Evolutionary conservation across 2,888 invertebrate genomes (phyloP).

Genomic region (Beris morrisii): DNA sequence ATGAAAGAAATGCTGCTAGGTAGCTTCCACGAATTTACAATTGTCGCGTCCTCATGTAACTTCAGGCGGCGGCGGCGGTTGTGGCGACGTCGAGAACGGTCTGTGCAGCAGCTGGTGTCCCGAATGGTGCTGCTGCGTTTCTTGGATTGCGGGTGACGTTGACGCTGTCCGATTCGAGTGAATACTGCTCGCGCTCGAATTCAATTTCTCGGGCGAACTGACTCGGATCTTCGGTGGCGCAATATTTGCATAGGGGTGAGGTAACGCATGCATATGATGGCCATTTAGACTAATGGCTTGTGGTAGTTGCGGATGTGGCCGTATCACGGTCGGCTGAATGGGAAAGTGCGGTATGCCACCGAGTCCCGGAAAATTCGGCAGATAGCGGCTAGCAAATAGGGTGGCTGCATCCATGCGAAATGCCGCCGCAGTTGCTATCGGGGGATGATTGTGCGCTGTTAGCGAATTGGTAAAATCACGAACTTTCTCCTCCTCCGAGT

Average conservation of each 20-base stretch:
- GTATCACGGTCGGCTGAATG: conserved; percentile 54
- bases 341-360: conserved; percentile 56
- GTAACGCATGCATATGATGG: conserved; percentile 40
- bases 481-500: conserved; percentile 55
- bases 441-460: conserved; percentile 44
- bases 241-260: conserved; percentile 47
- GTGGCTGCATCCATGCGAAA: conserved; percentile 50
- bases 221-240: conserved; percentile 54
- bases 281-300: conserved; percentile 50
- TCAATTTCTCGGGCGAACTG: conserved; percentile 55
- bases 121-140: conserved; percentile 15
- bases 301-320: conserved; percentile 55
- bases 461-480: conserved; percentile 51
- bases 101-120: conserved; percentile 50
- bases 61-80: conserved; percentile 50
- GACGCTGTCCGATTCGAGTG: conserved; percentile 36
- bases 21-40: conserved; percentile 18
- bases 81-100: conserved; percentile 56
- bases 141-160: conserved; percentile 22
- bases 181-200: conserved; percentile 48
- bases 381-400: conserved; percentile 55
- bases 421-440: conserved; percentile 41
- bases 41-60: conserved; percentile 50
- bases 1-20: conserved; percentile 21
- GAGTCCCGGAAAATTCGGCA: conserved; percentile 55